phyloP scores from a whole-genome alignment of 2,797 vertebrate species.

The Falco peregrinus region DNA sequence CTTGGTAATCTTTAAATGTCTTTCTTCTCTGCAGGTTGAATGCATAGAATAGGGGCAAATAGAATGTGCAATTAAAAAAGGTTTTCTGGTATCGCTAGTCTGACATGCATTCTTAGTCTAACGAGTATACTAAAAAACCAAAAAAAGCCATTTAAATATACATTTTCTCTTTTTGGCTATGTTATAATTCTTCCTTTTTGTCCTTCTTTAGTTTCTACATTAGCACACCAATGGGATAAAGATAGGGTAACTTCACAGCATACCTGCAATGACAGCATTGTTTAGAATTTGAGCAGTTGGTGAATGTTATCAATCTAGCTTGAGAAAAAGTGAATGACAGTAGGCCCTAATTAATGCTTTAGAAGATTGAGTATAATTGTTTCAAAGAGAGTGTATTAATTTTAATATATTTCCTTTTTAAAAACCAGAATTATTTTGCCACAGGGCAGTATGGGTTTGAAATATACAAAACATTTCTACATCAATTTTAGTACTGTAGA shows the following conservation, averaged over 20 bases:
- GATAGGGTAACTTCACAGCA: background rate
- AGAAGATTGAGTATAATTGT: background rate
- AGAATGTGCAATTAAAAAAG: slow-evolving; percentile 70
- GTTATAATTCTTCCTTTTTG: slow-evolving; percentile 23
- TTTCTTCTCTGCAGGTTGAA: slow-evolving; percentile 77
- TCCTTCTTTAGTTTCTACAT: slow-evolving; percentile 35
- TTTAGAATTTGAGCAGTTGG: background rate
- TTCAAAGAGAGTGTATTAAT: slow-evolving; percentile 7
- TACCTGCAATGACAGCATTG: background rate
- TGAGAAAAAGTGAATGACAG: background rate
- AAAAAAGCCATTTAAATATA: background rate
- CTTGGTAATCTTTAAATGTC: slow-evolving; percentile 80
- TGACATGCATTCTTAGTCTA: slow-evolving; percentile 56
- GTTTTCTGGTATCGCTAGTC: slow-evolving; percentile 29
- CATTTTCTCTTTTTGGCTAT: background rate
- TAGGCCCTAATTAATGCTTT: background rate
- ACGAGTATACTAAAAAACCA: slow-evolving; percentile 39
- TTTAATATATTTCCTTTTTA: slow-evolving; percentile 6
- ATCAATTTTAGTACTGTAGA: background rate
- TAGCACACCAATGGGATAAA: background rate
- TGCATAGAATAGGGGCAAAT: slow-evolving; percentile 56
- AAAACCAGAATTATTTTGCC: background rate
- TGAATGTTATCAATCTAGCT: background rate
- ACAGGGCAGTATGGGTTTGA: background rate
- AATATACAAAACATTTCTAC: background rate